phyloP scores from a whole-genome alignment of 2,888 invertebrate species.

The Eristalis pertinax region DNA sequence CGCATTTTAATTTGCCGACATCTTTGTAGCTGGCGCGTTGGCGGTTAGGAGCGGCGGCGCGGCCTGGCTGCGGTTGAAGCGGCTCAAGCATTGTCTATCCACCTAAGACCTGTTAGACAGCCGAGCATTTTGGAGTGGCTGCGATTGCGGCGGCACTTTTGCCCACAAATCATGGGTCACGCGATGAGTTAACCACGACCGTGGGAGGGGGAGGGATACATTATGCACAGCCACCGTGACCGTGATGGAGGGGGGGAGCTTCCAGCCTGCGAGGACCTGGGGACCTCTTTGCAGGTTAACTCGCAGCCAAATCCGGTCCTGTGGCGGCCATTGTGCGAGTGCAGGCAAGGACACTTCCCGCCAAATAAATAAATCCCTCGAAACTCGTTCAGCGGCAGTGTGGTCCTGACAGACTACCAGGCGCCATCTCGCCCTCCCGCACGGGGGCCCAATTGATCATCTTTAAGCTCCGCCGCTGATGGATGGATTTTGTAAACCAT shows the following conservation, averaged over 20 bases:
- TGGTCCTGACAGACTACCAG: neutral
- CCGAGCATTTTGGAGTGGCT: slow-evolving; percentile 9
- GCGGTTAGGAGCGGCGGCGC: neutral
- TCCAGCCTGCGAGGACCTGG: neutral
- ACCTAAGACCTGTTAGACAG: slow-evolving; percentile 31
- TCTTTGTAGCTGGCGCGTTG: slow-evolving; percentile 27
- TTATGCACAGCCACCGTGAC: slow-evolving; percentile 10
- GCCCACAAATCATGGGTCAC: slow-evolving; percentile 44
- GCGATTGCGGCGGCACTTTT: slow-evolving; percentile 44
- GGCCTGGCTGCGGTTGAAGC: slow-evolving; percentile 7
- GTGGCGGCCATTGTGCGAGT: neutral
- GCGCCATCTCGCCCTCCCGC: neutral
- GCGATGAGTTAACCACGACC: slow-evolving; percentile 10
- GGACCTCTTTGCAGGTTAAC: neutral
- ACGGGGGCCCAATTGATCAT: slow-evolving; percentile 54
- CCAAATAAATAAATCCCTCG: slow-evolving; percentile 26
- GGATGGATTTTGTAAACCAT: slow-evolving; percentile 44
- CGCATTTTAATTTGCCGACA: slow-evolving; percentile 63
- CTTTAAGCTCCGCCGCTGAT: slow-evolving; percentile 54
- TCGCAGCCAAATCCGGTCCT: neutral
- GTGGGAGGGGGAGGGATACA: too few species aligned
- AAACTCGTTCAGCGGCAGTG: neutral
- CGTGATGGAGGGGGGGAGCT: too few species aligned
- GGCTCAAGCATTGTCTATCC: slow-evolving; percentile 53
- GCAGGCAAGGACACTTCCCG: neutral